phyloP scores from a whole-genome alignment of 2,113 vertebrate genomes.

The Protobothrops flavoviridis region DNA sequence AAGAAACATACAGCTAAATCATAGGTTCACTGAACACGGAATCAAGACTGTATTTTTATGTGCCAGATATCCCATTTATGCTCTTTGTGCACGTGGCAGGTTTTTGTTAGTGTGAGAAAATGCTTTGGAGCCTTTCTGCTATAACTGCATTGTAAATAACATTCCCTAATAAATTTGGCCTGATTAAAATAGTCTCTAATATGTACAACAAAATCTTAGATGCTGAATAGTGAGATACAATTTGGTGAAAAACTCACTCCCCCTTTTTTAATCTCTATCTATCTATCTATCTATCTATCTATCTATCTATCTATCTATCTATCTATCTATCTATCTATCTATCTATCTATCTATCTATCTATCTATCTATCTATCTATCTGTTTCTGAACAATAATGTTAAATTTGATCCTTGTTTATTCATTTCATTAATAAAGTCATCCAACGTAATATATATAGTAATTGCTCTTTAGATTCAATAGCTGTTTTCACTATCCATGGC shows the following conservation, averaged over 20 bases:
- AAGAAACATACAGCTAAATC: neutral
- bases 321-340: too few relatives aligned
- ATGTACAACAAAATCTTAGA: neutral
- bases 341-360: too few relatives aligned
- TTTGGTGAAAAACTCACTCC: neutral
- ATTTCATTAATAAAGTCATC: neutral
- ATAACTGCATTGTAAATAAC: neutral
- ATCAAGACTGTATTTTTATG: neutral
- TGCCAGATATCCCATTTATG: neutral
- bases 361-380: too few relatives aligned
- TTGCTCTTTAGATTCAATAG: neutral
- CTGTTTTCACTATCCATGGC: neutral
- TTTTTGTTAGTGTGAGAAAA: neutral
- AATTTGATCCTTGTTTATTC: neutral
- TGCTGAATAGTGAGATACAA: neutral
- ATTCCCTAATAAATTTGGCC: conserved; percentile 1
- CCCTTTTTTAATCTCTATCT: neutral
- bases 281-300: too few relatives aligned
- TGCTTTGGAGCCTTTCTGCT: neutral
- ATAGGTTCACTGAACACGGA: neutral
- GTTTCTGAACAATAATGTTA: neutral
- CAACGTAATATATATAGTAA: neutral
- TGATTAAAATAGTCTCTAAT: neutral
- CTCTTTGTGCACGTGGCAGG: neutral
- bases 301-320: too few relatives aligned